phyloP scores from a whole-genome alignment of 1,140 invertebrate species.

The Lordiphosa clarofinis region DNA sequence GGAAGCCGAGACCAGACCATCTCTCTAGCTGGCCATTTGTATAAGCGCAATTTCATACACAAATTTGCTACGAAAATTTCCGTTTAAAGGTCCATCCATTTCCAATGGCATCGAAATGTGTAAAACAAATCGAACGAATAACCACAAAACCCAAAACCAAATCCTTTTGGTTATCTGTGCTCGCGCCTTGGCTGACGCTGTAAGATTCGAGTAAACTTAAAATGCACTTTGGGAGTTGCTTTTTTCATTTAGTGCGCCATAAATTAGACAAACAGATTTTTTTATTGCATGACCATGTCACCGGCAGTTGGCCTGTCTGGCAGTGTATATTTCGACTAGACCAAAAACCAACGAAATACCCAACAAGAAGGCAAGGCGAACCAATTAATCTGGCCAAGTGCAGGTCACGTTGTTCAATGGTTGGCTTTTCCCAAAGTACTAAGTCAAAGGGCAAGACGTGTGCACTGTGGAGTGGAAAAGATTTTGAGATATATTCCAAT shows the following conservation, averaged over 20 bases:
- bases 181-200: constrained; percentile 3
- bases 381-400: constrained; percentile 46
- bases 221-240: constrained; percentile 52
- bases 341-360: constrained; percentile 12
- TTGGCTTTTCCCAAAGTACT: neutral
- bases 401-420: constrained; percentile 25
- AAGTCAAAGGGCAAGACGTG: constrained; percentile 9
- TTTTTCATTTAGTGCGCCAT: constrained; percentile 59
- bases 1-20: constrained; percentile 18
- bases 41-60: constrained; percentile 5
- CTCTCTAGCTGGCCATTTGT: constrained; percentile 8
- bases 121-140: constrained; percentile 1
- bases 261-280: constrained; percentile 49
- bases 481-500: too few species aligned
- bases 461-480: neutral
- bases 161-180: neutral
- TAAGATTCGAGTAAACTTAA: constrained; percentile 28
- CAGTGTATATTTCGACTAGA: neutral
- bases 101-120: constrained; percentile 53
- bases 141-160: neutral
- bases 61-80: constrained; percentile 45
- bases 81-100: constrained; percentile 37
- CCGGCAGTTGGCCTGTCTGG: constrained; percentile 23
- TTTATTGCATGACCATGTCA: constrained; percentile 16
- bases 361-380: constrained; percentile 18